Conservation (phyloP, 2,113 vertebrate genomes). For the Arizona elegans region DNA sequence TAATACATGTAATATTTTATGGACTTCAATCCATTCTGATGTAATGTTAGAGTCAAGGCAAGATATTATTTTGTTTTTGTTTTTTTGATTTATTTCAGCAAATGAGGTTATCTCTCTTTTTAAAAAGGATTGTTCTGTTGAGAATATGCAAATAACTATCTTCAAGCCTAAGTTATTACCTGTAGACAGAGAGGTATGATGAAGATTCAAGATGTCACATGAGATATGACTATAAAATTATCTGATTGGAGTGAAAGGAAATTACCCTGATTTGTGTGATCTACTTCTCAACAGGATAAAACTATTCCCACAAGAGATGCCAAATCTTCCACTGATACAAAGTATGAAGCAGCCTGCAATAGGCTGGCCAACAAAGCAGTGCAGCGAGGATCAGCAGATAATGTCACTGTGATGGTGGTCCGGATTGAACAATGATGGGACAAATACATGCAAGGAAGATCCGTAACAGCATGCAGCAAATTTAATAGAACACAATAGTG, state of each 20-base stretch:
- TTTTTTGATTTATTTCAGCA: not conserved
- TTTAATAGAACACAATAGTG: not conserved
- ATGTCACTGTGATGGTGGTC: slow-evolving; percentile 90
- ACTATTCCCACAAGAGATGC: slow-evolving; percentile 70
- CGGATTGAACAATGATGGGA: slow-evolving; percentile 76
- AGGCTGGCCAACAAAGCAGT: slow-evolving; percentile 89
- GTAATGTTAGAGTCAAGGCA: not conserved
- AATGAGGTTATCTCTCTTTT: not conserved
- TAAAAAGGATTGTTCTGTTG: not conserved
- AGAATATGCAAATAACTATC: not conserved
- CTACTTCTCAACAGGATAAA: slow-evolving; percentile 69
- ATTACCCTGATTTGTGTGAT: not conserved
- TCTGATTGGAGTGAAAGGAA: not conserved
- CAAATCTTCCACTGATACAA: slow-evolving; percentile 65
- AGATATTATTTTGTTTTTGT: not conserved
- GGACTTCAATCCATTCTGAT: not conserved
- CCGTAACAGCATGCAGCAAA: rapidly evolving
- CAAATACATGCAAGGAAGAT: rapidly evolving
- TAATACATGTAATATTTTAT: not conserved
- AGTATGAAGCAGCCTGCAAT: slow-evolving; percentile 84
- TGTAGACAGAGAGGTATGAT: not conserved
- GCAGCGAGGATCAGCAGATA: slow-evolving; percentile 89
- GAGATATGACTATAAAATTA: not conserved
- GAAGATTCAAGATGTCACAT: not conserved
- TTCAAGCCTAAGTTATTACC: not conserved